Percentiles rank a stretch among this genome's conserved stretches.
Conservation (phyloP, 2,113 vertebrate species). For the Pseudonaja textilis region DNA sequence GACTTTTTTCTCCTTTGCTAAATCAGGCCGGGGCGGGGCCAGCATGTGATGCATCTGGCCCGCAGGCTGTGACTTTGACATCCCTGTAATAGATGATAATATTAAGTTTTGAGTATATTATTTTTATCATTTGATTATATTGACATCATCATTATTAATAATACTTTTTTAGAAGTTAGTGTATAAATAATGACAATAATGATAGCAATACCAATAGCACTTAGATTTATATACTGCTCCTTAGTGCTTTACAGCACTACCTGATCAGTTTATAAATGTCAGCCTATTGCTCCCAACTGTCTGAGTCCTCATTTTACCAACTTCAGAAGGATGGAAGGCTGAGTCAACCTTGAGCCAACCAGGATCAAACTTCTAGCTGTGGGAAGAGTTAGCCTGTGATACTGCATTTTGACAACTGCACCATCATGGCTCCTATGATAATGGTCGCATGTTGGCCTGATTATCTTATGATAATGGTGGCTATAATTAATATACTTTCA, state of each 20-base stretch:
- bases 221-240: background rate
- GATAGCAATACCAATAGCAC: background rate
- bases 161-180: background rate
- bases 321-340: background rate
- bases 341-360: too few species aligned
- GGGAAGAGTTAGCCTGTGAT: too few species aligned
- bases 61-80: too few species aligned
- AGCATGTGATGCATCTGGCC: too few species aligned
- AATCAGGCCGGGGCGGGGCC: too few species aligned
- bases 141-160: background rate
- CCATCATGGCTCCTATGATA: background rate
- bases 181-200: background rate
- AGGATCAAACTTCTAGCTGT: too few species aligned
- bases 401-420: too few species aligned
- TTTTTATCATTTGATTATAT: background rate
- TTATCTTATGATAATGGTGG: too few species aligned
- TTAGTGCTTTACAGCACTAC: background rate
- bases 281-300: background rate
- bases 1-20: too few species aligned
- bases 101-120: background rate
- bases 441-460: background rate
- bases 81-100: background rate
- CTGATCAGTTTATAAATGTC: background rate
- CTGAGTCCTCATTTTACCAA: background rate
- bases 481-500: background rate